phyloP scores from a whole-genome alignment of 2,797 vertebrate species.

The Rhabdophis nuchalis region DNA sequence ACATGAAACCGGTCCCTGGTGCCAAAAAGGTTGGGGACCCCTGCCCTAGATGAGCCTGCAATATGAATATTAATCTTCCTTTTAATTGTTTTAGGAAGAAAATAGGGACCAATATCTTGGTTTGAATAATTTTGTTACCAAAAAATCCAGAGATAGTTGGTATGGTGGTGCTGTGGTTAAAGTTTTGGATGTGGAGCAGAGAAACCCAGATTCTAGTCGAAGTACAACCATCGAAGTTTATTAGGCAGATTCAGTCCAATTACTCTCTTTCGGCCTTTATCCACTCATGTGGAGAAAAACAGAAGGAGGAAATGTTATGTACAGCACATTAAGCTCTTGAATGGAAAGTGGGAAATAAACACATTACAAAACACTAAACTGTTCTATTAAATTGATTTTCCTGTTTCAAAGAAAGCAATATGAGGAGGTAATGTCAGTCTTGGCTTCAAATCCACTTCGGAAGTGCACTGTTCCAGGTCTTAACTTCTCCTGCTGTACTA shows the following conservation, averaged over 20 bases:
- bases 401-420: not conserved
- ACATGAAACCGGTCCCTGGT: too few species aligned
- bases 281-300: not conserved
- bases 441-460: not conserved
- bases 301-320: not conserved
- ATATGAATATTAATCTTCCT: not conserved
- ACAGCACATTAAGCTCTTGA: not conserved
- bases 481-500: not conserved
- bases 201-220: not conserved
- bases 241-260: not conserved
- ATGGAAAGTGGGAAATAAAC: not conserved
- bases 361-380: not conserved
- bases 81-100: not conserved
- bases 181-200: not conserved
- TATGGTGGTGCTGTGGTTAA: not conserved
- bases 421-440: not conserved
- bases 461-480: not conserved
- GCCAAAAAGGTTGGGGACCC: too few species aligned
- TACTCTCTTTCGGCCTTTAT: not conserved
- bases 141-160: not conserved
- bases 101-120: not conserved
- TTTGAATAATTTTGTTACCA: not conserved
- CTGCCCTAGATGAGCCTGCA: not conserved
- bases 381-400: not conserved
- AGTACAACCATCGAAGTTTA: not conserved